phyloP scores from a whole-genome alignment of 2,888 invertebrate species.

The Listrodromus nycthemerus region DNA sequence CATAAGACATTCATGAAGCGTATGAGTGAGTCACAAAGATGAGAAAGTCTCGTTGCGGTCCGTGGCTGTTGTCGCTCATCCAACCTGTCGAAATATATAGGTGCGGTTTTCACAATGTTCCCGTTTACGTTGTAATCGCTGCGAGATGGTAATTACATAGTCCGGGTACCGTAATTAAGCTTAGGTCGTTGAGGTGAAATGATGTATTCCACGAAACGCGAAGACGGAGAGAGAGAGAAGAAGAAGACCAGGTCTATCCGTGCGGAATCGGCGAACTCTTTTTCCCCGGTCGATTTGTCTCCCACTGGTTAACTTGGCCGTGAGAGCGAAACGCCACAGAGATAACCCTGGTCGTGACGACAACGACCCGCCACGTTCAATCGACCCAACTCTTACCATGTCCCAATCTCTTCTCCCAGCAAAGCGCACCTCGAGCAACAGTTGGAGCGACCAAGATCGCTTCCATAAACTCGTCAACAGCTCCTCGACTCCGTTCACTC shows the following conservation, averaged over 20 bases:
- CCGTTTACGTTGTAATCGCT: constrained; percentile 34
- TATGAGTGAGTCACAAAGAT: background rate
- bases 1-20: background rate
- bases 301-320: background rate
- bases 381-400: background rate
- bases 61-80: constrained; percentile 43
- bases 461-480: constrained; percentile 9
- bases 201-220: constrained; percentile 66
- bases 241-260: background rate
- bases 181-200: constrained; percentile 64
- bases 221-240: background rate
- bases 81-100: constrained; percentile 48
- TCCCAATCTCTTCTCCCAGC: constrained; percentile 8
- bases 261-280: background rate
- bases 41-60: background rate
- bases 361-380: background rate
- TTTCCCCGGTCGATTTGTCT: background rate
- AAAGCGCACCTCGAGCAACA: constrained; percentile 12
- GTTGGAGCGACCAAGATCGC: constrained; percentile 19
- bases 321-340: background rate
- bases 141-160: constrained; percentile 65
- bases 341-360: constrained; percentile 20
- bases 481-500: constrained; percentile 36
- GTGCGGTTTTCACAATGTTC: constrained; percentile 49
- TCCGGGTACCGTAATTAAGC: constrained; percentile 64